Base-by-base conservation (phyloP, 1,140 invertebrate genomes). In the Trichonephila inaurata region DNA sequence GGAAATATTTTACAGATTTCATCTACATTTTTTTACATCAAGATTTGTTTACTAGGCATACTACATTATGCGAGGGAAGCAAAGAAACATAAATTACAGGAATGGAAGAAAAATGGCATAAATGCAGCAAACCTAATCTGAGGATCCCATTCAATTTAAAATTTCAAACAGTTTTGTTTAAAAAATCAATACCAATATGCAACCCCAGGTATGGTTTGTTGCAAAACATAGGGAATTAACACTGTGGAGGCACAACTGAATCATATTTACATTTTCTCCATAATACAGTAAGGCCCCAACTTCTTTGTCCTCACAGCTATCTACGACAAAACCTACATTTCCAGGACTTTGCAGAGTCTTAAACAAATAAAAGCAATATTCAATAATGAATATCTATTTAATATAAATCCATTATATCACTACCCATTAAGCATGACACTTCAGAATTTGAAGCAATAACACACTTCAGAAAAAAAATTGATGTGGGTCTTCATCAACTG, bases 231-330 rank as follows among this genome's bases (percentile, higher is more conserved):
- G 51, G 82, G 12, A 83, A 83, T 58, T 51, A 83, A 58, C 18
- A 58, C 19, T 58, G 19, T 21, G 72, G 51, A 51, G 19, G 40
- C 82, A 83, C 82, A 83, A 83, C 44, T 83, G 82, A 58, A 60
- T 24, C 10, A 87, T 87, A 87, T 87, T 85, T 87, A 87, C 85
- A 87, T 87, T 87, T 87, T 64, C 62, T 87, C 85, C 85, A 87
- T 64, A 87, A 87, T 64, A 87, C 28, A 64, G 61, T 87, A 87
- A 87, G 85, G 85, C 85, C 85, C 58, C 44, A 87, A 87, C 85
- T 87, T 87, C 85, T 87, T 87, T 87, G 85, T 87, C 85, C 28
- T 87, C 85, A 87, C 28, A 62, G 85, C 85, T 87, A 87, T 87
- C 85, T 62, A 87, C 58, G 61, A 87, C 61, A 61, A 62, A 62